Evolutionary conservation across 2,888 invertebrate genomes (phyloP).

Genomic region (Lepidonotus clava): DNA sequence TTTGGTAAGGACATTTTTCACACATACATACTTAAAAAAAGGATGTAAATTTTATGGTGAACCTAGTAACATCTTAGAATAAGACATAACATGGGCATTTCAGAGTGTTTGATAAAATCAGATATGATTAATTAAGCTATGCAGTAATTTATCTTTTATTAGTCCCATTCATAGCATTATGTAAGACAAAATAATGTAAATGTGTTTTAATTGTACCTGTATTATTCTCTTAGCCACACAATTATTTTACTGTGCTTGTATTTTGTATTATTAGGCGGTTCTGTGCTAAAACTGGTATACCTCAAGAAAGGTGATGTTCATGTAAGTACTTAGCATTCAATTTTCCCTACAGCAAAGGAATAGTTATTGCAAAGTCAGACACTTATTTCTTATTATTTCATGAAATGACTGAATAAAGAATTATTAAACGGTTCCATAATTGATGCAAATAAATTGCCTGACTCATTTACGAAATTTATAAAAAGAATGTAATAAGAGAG

Average conservation of each 20-base stretch:
- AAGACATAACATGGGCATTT: too few relatives aligned
- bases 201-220: background rate
- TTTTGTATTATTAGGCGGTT: background rate
- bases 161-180: too few relatives aligned
- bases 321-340: too few relatives aligned
- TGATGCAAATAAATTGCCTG: background rate
- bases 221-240: background rate
- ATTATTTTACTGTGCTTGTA: background rate
- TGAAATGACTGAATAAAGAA: background rate
- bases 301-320: background rate
- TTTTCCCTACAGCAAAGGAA: too few relatives aligned
- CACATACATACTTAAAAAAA: too few relatives aligned
- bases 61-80: too few relatives aligned
- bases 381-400: background rate
- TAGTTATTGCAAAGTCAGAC: background rate
- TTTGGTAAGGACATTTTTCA: background rate
- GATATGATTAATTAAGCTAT: too few relatives aligned
- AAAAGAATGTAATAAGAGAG: too few relatives aligned
- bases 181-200: background rate
- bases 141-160: too few relatives aligned
- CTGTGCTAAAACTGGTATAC: background rate
- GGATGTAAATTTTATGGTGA: too few relatives aligned
- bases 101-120: too few relatives aligned
- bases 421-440: too few relatives aligned
- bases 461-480: background rate